Percentiles rank a stretch among this genome's conserved stretches.
Evolutionary conservation across 2,888 invertebrate genomes (phyloP).

Genomic region (Chouioia cunea): DNA sequence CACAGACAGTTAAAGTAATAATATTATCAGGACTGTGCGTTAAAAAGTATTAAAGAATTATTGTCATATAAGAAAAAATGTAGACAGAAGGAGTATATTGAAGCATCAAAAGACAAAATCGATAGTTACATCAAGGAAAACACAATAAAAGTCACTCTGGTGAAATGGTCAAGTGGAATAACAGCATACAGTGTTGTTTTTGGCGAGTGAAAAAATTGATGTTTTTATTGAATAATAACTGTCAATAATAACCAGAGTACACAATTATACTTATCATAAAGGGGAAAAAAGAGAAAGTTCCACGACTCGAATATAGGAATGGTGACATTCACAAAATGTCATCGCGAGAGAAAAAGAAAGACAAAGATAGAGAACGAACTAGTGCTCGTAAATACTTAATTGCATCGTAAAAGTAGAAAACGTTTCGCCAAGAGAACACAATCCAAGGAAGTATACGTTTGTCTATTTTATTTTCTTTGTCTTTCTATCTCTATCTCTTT

Average conservation of each 20-base stretch:
- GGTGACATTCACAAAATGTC: slow-evolving; percentile 27
- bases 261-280: slow-evolving; percentile 38
- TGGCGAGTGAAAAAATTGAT: slow-evolving; percentile 38
- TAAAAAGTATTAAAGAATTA: slow-evolving; percentile 39
- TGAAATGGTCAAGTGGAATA: slow-evolving; percentile 19
- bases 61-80: slow-evolving; percentile 26
- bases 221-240: slow-evolving; percentile 40
- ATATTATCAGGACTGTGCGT: neutral
- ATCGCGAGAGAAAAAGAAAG: slow-evolving; percentile 17
- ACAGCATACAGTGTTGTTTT: slow-evolving; percentile 9
- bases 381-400: slow-evolving; percentile 45
- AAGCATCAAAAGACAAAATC: neutral
- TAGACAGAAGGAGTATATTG: neutral
- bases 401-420: slow-evolving; percentile 37
- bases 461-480: slow-evolving; percentile 12
- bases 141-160: neutral
- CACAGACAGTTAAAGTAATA: slow-evolving; percentile 1
- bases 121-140: slow-evolving; percentile 2
- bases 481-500: neutral
- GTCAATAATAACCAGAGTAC: slow-evolving; percentile 24
- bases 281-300: slow-evolving; percentile 39
- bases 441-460: slow-evolving; percentile 32
- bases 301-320: slow-evolving; percentile 17
- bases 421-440: slow-evolving; percentile 24
- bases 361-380: slow-evolving; percentile 31